Conservation (phyloP, 2,888 invertebrate species). For the Seladonia tumulorum region DNA sequence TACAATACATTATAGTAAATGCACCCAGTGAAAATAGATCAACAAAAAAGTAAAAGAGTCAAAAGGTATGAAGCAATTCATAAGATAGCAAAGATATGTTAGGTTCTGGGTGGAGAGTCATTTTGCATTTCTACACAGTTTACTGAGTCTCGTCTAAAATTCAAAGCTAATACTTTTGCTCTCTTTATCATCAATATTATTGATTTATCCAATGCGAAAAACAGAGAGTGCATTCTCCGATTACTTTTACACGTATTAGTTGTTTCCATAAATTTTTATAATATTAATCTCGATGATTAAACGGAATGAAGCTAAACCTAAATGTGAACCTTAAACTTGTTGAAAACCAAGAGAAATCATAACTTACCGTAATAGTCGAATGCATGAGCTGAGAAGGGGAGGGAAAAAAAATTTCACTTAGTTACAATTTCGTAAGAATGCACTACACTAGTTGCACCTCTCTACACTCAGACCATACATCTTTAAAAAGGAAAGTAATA, state of each 20-base stretch:
- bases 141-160: slow-evolving; percentile 25
- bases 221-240: slow-evolving; percentile 61
- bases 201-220: not conserved
- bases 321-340: slow-evolving; percentile 72
- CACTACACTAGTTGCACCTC: slow-evolving; percentile 75
- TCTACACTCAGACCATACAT: slow-evolving; percentile 77
- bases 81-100: slow-evolving; percentile 62
- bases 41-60: slow-evolving; percentile 62
- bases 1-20: slow-evolving; percentile 63
- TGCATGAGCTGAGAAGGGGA: slow-evolving; percentile 92
- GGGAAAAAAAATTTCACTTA: slow-evolving; percentile 83
- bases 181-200: slow-evolving; percentile 20
- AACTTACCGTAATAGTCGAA: slow-evolving; percentile 99
- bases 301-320: slow-evolving; percentile 70
- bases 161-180: slow-evolving; percentile 26
- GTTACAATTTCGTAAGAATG: slow-evolving; percentile 79
- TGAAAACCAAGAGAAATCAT: slow-evolving; percentile 88
- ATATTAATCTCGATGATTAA: slow-evolving; percentile 51
- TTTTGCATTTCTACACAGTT: slow-evolving; percentile 45
- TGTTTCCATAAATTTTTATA: slow-evolving; percentile 25
- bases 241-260: slow-evolving; percentile 4
- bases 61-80: slow-evolving; percentile 65
- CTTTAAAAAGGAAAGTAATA: slow-evolving; percentile 31
- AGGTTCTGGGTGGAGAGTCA: slow-evolving; percentile 70
- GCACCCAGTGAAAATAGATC: slow-evolving; percentile 64